A percentile compares a stretch with the other conserved stretches of the same genome.
Conservation (phyloP, 2,797 vertebrate genomes). For the Clarias pachynema region DNA sequence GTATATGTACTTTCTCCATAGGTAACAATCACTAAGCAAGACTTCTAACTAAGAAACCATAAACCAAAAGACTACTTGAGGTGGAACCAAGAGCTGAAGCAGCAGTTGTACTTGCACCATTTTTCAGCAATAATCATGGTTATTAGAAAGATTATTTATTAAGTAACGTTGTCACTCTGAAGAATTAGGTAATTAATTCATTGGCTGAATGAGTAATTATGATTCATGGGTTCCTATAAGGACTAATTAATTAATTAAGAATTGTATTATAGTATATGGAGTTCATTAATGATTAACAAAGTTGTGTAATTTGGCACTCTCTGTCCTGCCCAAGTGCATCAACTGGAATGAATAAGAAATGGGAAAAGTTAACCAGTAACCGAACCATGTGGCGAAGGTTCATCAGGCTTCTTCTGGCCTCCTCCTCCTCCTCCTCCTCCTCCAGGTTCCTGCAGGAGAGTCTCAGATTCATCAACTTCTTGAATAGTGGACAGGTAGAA, state of each 20-base stretch:
- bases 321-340: not conserved
- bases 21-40: too few relatives aligned
- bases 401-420: not conserved
- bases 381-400: not conserved
- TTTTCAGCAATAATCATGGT: too few relatives aligned
- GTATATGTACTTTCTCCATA: too few relatives aligned
- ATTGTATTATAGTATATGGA: not conserved
- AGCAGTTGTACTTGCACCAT: too few relatives aligned
- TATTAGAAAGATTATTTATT: too few relatives aligned
- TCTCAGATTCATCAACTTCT: constrained; percentile 28
- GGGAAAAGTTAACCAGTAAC: not conserved
- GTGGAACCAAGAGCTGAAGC: too few relatives aligned
- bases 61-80: too few relatives aligned
- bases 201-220: not conserved
- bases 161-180: not conserved
- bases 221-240: not conserved
- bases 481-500: constrained; percentile 40
- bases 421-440: not conserved
- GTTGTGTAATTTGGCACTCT: not conserved
- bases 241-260: too few relatives aligned
- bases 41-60: too few relatives aligned
- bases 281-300: not conserved
- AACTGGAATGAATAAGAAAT: not conserved
- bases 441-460: not conserved
- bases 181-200: not conserved